phyloP scores from a whole-genome alignment of 2,113 vertebrate species.

The Rhinolophus ferrumequinum region DNA sequence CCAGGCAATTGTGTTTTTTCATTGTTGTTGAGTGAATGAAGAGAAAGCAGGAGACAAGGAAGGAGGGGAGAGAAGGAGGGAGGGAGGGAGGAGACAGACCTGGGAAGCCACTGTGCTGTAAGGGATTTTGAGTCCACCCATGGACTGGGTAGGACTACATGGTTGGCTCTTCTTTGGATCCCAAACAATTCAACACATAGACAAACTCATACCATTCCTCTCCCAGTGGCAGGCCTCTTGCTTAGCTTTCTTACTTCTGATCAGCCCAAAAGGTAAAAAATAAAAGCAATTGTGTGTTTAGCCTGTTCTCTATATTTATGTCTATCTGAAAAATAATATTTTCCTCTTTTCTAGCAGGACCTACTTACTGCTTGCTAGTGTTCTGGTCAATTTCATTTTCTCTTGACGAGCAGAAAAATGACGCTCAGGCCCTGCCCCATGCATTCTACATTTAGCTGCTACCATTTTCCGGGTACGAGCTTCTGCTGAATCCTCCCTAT shows the following conservation, averaged over 20 bases:
- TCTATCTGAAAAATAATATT: not conserved
- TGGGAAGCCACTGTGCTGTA: not conserved
- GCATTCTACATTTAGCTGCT: not conserved
- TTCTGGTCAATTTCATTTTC: not conserved
- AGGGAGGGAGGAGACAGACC: not conserved
- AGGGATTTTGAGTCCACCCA: too few species aligned
- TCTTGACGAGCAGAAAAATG: not conserved
- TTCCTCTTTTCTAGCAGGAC: not conserved
- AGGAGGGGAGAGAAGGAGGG: too few species aligned
- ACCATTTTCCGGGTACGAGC: not conserved
- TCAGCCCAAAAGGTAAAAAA: not conserved
- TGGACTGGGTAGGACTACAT: fast-evolving
- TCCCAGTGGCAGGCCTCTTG: not conserved
- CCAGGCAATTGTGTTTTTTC: not conserved
- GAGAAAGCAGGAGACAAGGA: too few species aligned
- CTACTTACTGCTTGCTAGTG: not conserved
- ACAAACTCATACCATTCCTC: not conserved
- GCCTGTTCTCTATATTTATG: not conserved
- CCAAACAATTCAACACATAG: not conserved
- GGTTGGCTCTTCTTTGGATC: not conserved
- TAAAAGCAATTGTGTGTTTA: not conserved
- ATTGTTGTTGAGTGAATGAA: not conserved
- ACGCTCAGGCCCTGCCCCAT: fast-evolving
- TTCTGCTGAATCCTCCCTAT: not conserved
- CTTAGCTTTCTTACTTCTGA: not conserved